These are phyloP conservation scores for Bos indicus DNA, from an alignment of 2,113 vertebrate genomes.

Conservation along the genomic window DNA sequence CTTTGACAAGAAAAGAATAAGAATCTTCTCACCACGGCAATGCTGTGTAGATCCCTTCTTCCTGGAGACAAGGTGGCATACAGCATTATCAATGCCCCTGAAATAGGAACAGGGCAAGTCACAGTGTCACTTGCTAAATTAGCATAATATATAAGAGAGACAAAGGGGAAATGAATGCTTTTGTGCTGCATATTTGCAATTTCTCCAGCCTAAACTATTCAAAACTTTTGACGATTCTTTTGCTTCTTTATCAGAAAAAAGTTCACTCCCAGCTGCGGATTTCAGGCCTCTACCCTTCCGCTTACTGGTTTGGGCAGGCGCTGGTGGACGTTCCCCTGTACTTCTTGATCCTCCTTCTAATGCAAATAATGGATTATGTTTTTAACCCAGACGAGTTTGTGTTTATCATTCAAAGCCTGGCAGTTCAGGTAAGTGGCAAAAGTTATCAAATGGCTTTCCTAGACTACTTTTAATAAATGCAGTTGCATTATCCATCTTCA, in stretches of 20 bases:
- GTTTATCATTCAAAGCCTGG: conserved; percentile 9
- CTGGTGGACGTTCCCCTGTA: conserved; percentile 87
- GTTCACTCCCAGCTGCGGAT: conserved; percentile 84
- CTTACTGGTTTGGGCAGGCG: conserved; percentile 93
- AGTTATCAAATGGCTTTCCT: background rate
- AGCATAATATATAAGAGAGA: background rate
- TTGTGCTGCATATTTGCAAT: background rate
- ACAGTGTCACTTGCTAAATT: background rate
- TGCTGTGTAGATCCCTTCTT: background rate
- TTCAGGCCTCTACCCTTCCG: conserved; percentile 88
- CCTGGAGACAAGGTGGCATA: background rate
- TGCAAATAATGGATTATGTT: conserved; percentile 72
- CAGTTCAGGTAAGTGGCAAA: conserved; percentile 57
- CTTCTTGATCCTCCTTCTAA: conserved; percentile 84
- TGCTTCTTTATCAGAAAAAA: conserved; percentile 81
- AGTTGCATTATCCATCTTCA: background rate
- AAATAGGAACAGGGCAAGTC: background rate
- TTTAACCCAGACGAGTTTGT: background rate
- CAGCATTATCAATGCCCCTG: too few species aligned
- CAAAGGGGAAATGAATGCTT: background rate
- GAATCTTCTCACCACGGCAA: background rate
- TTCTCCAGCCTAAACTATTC: background rate
- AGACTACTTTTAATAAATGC: background rate
- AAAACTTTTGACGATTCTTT: background rate
- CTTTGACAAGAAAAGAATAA: background rate